These are phyloP conservation scores for Gambelia wislizenii DNA, from an alignment of 2,797 vertebrate species.

Conservation along the genomic window DNA sequence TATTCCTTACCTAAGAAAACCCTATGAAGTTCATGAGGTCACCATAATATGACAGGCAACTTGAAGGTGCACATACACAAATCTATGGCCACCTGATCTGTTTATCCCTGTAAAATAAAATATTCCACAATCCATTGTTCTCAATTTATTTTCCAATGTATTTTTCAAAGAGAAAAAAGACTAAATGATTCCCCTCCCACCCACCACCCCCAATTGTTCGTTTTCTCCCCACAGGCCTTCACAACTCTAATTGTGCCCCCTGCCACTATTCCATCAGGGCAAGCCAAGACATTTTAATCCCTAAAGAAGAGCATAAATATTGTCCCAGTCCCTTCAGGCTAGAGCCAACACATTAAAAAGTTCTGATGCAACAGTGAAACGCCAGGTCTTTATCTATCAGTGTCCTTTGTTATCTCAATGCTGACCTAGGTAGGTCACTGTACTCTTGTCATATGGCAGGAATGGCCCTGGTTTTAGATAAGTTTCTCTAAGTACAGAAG, in stretches of 20 bases:
- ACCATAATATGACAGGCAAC: too few species aligned
- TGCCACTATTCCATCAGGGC: not conserved
- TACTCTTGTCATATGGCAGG: not conserved
- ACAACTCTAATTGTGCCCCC: not conserved
- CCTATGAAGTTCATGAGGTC: too few species aligned
- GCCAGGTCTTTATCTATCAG: not conserved
- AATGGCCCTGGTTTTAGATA: not conserved
- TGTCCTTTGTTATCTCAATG: not conserved
- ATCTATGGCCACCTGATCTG: too few species aligned
- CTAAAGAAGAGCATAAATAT: not conserved
- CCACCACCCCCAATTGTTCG: too few species aligned
- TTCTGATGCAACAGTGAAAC: not conserved
- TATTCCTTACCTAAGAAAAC: too few species aligned
- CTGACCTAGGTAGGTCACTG: not conserved
- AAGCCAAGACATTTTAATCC: not conserved
- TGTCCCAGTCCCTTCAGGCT: not conserved
- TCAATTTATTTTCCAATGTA: too few species aligned
- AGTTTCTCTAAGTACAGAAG: not conserved
- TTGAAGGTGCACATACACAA: too few species aligned
- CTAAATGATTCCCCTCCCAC: too few species aligned
- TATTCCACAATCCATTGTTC: too few species aligned
- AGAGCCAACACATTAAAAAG: not conserved
- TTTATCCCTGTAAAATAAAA: too few species aligned
- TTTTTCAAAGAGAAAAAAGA: too few species aligned
- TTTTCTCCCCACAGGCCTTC: too few species aligned